Evolutionary conservation across 2,797 vertebrate species (phyloP).

Genomic region (Manis javanica): DNA sequence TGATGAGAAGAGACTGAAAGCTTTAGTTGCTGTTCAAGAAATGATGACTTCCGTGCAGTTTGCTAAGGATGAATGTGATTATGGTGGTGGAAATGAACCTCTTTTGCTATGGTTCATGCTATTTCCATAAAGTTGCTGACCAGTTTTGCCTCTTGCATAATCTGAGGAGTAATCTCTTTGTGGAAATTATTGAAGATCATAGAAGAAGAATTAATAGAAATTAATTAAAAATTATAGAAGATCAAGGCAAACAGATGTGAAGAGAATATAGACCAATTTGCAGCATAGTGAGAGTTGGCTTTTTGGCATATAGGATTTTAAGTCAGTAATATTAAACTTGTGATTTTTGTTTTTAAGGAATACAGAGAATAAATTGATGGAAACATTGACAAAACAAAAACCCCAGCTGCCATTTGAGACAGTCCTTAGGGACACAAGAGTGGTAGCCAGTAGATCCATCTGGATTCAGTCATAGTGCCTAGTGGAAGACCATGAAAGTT

Average conservation of each 20-base stretch:
- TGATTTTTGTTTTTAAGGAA: constrained; percentile 59
- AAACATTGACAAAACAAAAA: background rate
- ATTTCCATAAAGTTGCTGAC: constrained; percentile 94
- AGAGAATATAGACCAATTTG: constrained; percentile 90
- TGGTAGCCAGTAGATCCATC: background rate
- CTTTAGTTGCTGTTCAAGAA: constrained; percentile 94
- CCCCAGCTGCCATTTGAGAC: background rate
- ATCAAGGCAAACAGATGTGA: constrained; percentile 90
- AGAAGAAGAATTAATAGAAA: background rate
- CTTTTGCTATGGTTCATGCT: constrained; percentile 95
- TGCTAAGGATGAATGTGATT: constrained; percentile 97
- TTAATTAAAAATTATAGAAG: background rate
- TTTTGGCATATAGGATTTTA: background rate
- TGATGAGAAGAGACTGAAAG: constrained; percentile 93
- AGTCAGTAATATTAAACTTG: background rate
- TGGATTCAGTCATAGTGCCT: too few species aligned
- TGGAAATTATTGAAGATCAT: constrained; percentile 91
- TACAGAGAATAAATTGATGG: constrained; percentile 54
- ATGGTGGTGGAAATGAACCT: constrained; percentile 94
- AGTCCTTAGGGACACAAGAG: background rate
- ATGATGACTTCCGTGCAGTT: constrained; percentile 96
- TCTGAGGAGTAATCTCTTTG: constrained; percentile 92
- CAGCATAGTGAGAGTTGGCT: constrained; percentile 73
- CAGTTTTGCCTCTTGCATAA: constrained; percentile 94
- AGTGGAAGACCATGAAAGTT: background rate